Percentiles rank a stretch among this genome's conserved stretches.
Evolutionary conservation across 2,888 invertebrate genomes (phyloP).

Genomic region (Zygaena filipendulae): DNA sequence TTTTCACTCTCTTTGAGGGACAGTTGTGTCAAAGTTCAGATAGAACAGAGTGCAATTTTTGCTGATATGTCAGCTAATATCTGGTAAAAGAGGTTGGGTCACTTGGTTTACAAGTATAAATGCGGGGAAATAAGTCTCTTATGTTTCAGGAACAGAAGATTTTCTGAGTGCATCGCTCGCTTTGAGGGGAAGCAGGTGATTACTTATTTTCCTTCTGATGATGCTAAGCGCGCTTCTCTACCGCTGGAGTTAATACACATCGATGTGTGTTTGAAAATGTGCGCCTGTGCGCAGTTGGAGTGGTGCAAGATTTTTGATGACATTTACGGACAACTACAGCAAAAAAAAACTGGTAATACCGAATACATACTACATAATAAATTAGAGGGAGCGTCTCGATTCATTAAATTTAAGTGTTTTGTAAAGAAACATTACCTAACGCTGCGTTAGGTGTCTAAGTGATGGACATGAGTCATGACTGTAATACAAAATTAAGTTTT

Average conservation of each 20-base stretch:
- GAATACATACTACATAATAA: constrained; percentile 7
- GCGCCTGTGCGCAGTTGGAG: constrained; percentile 5
- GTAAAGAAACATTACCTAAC: constrained; percentile 6
- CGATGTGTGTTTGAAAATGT: constrained; percentile 6
- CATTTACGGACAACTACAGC: constrained; percentile 9
- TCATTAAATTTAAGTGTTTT: constrained; percentile 5
- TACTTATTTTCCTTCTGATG: constrained; percentile 7
- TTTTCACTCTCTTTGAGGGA: too few relatives aligned
- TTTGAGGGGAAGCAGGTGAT: constrained; percentile 9
- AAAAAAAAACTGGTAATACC: constrained; percentile 7
- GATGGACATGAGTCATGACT: constrained; percentile 1
- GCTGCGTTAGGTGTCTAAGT: too few relatives aligned
- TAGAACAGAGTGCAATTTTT: too few relatives aligned
- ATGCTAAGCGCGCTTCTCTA: constrained; percentile 5
- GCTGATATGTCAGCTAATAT: too few relatives aligned
- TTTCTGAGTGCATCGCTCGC: constrained; percentile 6
- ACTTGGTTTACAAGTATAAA: background rate
- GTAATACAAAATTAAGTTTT: constrained; percentile 1
- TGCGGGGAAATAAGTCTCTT: background rate
- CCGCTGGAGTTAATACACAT: constrained; percentile 8
- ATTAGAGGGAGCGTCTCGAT: constrained; percentile 4
- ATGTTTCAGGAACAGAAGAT: background rate
- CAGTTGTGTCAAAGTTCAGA: too few relatives aligned
- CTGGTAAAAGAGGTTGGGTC: background rate
- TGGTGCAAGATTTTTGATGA: constrained; percentile 7